Evolutionary conservation across 2,797 vertebrate genomes (phyloP), one percentile per base, ranked within the genome.

Genomic region (Passerculus sandwichensis): DNA sequence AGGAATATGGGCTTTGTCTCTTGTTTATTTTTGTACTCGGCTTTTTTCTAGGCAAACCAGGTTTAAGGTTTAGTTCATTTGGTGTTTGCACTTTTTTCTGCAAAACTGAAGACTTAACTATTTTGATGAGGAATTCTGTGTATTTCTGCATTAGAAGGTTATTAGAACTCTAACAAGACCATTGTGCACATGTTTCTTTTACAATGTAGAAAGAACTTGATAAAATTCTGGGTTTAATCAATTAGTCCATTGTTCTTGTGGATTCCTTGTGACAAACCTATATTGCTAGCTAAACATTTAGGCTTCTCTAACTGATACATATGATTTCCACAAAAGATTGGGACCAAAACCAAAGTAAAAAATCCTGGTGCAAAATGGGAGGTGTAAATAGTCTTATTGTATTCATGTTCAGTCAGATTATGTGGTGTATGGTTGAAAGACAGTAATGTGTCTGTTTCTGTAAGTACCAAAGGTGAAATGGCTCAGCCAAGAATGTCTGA

Each of bases 341-440:
- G 25, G 27, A 85, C 61, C 27, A 72, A 95, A 91, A 76, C 62
- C 53, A 85, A 93, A 95, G 88, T 84, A 57, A 94, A 80, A 84
- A 50, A 21, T 42, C 10, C 20, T 38, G 13, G 20, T 92, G 34
- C n/a, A 85, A 32, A 90, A 81, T 79, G 23, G 11, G 48, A 70
- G 51, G 11, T 80, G 21, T 34, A 40, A 84, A 61, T 44, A 78
- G 32, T 77, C 27, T 48, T 67, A 27, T 3, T 77, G 32, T 78
- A 0, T 56, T 66, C 6, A 27, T 32, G 5, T 11, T 61, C 45
- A 57, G 60, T 72, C 17, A 40, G 76, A 61, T 47, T 30, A 11
- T 30, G 1, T 67, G 13, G 45, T 67, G 10, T 36, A 12, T 18
- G 29, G 29, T 64, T 91, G 75, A 89, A 85, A 87, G 60, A 85